A percentile compares a stretch with the other conserved stretches of the same genome.
These are phyloP conservation scores for Crotalus helleri DNA, from an alignment of 2,113 vertebrate species.

Conservation along the genomic window DNA sequence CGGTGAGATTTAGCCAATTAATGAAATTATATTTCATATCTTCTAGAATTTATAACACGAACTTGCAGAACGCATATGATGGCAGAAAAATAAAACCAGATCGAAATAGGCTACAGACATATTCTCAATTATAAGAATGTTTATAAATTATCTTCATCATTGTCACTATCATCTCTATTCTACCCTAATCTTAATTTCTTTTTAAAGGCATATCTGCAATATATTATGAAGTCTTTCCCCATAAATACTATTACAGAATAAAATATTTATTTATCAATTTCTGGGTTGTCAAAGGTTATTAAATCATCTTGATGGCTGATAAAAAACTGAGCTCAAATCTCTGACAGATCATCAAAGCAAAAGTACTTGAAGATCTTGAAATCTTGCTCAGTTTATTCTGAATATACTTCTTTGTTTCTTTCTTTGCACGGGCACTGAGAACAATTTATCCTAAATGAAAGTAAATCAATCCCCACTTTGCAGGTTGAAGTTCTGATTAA, in stretches of 20 bases:
- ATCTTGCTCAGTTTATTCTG: background rate
- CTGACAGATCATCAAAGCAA: background rate
- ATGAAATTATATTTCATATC: background rate
- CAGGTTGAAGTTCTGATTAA: background rate
- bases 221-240: background rate
- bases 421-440: background rate
- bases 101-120: background rate
- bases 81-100: background rate
- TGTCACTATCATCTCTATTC: background rate
- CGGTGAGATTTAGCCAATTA: background rate
- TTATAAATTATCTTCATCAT: background rate
- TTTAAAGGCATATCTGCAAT: background rate
- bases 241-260: background rate
- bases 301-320: background rate
- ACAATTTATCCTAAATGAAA: background rate
- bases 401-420: background rate
- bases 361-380: background rate
- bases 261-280: background rate
- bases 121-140: background rate
- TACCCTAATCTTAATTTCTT: background rate
- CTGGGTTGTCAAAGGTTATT: background rate
- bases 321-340: background rate
- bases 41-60: background rate
- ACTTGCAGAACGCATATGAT: background rate
- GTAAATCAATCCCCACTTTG: background rate